Evolutionary conservation across 2,797 vertebrate genomes (phyloP), one percentile per base, ranked within the genome.

Genomic region (Bovichtus variegatus): DNA sequence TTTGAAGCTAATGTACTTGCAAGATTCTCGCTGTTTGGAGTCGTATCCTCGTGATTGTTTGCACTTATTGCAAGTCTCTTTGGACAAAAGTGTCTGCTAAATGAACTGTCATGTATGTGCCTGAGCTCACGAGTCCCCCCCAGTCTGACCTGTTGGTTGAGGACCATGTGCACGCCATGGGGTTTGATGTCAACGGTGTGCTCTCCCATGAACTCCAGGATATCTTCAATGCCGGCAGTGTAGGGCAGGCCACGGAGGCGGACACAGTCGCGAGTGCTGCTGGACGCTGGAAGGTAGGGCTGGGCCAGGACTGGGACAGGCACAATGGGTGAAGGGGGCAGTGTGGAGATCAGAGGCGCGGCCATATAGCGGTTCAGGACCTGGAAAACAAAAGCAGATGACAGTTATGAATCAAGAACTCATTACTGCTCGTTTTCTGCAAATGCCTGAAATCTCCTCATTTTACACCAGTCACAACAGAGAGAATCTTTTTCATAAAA

Each of bases 161-260:
- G 97, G 65, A 99, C 98, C 97, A 99, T 98, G 88, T 99, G 98
- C 68, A 99, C 97, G 59, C 98, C 98, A 0, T 99, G 98, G 9
- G 98, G 97, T 88, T 97, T 97, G 85, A 99, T 99, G 84, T 99
- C 98, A 3, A 91, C 92, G 0, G 97, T 98, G 74, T 97, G 96
- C 1, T 99, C 98, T 25, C 96, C 98, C 93, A 99, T 96, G 73
- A 99, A 99, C 71, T 97, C 97, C 76, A 99, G 89, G 88, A 99
- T 99, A 68, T 99, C 98, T 59, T 99, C 97, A 0, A 99, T 98
- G 76, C 96, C 96, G 0, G 98, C 97, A 0, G 97, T 97, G 88
- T 99, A 99, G 2, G 98, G 98, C 34, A 99, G 94, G 7, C 98
- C 98, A 2, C 98, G 92, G 29, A 99, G 96, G 7, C 98, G 95